Percentiles rank a stretch among this genome's conserved stretches.
These are phyloP conservation scores for Perizoma affinitatum DNA, from an alignment of 2,888 invertebrate species.

Conservation along the genomic window DNA sequence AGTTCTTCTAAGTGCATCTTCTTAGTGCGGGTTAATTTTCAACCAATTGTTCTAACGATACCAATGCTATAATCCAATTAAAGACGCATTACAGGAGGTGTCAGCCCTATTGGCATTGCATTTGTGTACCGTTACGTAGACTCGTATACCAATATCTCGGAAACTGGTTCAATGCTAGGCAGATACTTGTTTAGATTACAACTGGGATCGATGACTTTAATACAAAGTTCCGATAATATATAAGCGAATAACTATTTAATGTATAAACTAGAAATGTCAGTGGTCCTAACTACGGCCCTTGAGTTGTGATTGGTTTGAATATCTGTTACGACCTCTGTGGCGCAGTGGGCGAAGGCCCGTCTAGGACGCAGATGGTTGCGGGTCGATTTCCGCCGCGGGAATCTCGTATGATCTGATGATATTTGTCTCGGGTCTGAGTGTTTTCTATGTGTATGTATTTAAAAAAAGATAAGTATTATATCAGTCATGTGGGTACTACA, in stretches of 20 bases:
- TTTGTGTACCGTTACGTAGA: constrained; percentile 54
- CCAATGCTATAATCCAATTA: constrained; percentile 22
- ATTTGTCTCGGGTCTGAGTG: too few species aligned
- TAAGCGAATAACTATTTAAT: constrained; percentile 19
- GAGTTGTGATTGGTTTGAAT: background rate
- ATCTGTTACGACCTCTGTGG: background rate
- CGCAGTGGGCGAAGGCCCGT: too few species aligned
- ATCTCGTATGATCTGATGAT: too few species aligned
- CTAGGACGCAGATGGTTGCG: too few species aligned
- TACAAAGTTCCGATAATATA: constrained; percentile 28
- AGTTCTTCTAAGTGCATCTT: background rate
- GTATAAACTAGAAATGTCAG: constrained; percentile 11
- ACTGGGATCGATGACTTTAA: constrained; percentile 36
- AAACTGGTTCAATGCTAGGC: constrained; percentile 67
- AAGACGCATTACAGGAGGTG: constrained; percentile 24
- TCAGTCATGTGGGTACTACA: too few species aligned
- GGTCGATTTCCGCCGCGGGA: too few species aligned
- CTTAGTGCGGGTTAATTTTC: background rate
- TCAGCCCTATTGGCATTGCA: constrained; percentile 36
- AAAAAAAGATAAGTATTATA: too few species aligned
- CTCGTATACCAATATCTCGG: constrained; percentile 50
- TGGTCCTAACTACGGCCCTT: constrained; percentile 16
- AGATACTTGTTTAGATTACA: constrained; percentile 62
- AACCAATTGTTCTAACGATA: constrained; percentile 19
- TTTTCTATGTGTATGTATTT: too few species aligned